These are phyloP conservation scores for Bombus fervidus DNA, from an alignment of 1,140 invertebrate genomes.

Conservation along the genomic window DNA sequence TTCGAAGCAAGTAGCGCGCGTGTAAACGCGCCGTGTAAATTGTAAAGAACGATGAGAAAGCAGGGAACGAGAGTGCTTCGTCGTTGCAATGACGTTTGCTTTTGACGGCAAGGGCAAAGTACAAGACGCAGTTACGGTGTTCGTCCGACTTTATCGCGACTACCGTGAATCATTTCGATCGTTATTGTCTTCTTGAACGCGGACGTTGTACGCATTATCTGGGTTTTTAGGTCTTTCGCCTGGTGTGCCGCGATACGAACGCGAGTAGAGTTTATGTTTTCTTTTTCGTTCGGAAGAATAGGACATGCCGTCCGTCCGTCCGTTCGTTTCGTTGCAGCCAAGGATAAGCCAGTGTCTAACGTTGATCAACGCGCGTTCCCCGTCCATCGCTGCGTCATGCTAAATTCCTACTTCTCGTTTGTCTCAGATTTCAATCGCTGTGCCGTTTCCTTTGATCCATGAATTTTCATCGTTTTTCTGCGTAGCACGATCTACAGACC, in stretches of 20 bases:
- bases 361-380: too few relatives aligned
- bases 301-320: background rate
- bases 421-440: too few relatives aligned
- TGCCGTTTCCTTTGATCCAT: too few relatives aligned
- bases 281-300: background rate
- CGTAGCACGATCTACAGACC: too few relatives aligned
- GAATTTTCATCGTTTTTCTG: too few relatives aligned
- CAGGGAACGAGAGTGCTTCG: background rate
- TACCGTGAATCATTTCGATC: conserved; percentile 77
- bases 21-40: background rate
- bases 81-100: conserved; percentile 34
- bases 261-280: background rate
- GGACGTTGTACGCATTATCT: conserved; percentile 61
- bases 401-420: too few relatives aligned
- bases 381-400: too few relatives aligned
- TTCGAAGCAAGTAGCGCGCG: background rate
- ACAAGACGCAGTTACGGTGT: conserved; percentile 79
- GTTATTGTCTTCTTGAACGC: conserved; percentile 71
- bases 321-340: background rate
- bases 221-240: conserved; percentile 61
- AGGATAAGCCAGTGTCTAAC: too few relatives aligned
- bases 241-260: background rate
- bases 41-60: background rate
- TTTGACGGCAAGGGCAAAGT: conserved; percentile 74
- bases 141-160: conserved; percentile 74